Evolutionary conservation across 1,140 invertebrate species (phyloP).

Genomic region (Panulirus ornatus): DNA sequence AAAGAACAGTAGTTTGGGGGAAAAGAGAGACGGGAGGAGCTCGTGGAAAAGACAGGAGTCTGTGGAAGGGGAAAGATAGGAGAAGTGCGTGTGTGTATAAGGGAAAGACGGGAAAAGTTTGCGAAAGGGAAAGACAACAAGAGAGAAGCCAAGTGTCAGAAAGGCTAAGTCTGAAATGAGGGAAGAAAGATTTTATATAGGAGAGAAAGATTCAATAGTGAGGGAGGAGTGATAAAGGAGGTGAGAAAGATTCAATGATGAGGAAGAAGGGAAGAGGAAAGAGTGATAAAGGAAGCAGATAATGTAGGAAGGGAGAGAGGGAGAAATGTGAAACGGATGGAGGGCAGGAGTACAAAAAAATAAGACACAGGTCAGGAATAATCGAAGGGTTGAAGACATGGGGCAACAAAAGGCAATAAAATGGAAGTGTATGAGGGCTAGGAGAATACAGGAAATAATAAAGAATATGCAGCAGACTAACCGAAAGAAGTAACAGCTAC

Average conservation of each 20-base stretch:
- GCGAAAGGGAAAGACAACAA: neutral
- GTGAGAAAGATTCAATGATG: too few relatives aligned
- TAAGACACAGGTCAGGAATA: neutral
- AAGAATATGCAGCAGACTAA: too few relatives aligned
- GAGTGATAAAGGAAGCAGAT: too few relatives aligned
- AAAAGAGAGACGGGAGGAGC: neutral
- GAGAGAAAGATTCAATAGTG: neutral
- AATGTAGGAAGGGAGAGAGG: too few relatives aligned
- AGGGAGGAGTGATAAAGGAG: neutral
- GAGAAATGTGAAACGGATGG: too few relatives aligned
- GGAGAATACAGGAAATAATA: too few relatives aligned
- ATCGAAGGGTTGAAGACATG: neutral
- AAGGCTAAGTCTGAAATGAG: too few relatives aligned
- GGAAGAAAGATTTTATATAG: neutral
- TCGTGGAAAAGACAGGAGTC: neutral
- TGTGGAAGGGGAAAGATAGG: neutral
- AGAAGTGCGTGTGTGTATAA: neutral
- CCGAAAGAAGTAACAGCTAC: too few relatives aligned
- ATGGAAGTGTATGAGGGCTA: neutral
- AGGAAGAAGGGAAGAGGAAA: too few relatives aligned
- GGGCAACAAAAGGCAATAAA: neutral
- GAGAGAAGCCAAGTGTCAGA: too few relatives aligned
- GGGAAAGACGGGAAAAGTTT: slow-evolving; percentile 24
- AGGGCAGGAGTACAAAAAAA: too few relatives aligned
- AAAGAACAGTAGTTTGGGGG: too few relatives aligned